Evolutionary conservation across 2,888 invertebrate genomes (phyloP).

Genomic region (Plusia festucae): DNA sequence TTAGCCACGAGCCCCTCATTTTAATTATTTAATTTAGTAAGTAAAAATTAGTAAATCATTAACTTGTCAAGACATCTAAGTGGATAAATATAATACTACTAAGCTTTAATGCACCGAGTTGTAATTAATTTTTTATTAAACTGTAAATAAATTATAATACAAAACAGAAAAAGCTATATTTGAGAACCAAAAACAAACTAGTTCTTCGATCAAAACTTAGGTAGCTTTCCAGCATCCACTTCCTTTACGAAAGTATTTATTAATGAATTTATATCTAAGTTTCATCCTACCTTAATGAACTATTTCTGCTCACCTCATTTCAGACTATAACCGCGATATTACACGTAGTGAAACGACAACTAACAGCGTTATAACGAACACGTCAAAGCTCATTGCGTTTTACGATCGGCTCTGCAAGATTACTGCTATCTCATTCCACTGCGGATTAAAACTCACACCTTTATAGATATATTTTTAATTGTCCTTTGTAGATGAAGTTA

Average conservation of each 20-base stretch:
- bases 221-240: neutral
- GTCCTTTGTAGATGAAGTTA: neutral
- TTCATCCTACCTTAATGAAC: neutral
- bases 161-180: no score
- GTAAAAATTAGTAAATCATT: no score
- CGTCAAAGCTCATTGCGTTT: constrained; percentile 5
- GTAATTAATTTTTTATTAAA: no score
- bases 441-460: neutral
- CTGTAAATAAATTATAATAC: no score
- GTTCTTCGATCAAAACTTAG: neutral
- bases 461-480: constrained; percentile 3
- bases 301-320: neutral
- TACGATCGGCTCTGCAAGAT: neutral
- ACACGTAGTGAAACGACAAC: neutral
- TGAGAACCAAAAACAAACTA: neutral
- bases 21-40: no score
- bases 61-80: no score
- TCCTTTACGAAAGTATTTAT: neutral
- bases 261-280: neutral
- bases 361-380: neutral
- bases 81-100: no score
- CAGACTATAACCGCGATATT: neutral
- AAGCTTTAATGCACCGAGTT: no score
- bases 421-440: neutral
- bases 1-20: no score